Evolutionary conservation across 2,888 invertebrate genomes (phyloP), one percentile per base, ranked within the genome.

Genomic region (Phengaris alcon): DNA sequence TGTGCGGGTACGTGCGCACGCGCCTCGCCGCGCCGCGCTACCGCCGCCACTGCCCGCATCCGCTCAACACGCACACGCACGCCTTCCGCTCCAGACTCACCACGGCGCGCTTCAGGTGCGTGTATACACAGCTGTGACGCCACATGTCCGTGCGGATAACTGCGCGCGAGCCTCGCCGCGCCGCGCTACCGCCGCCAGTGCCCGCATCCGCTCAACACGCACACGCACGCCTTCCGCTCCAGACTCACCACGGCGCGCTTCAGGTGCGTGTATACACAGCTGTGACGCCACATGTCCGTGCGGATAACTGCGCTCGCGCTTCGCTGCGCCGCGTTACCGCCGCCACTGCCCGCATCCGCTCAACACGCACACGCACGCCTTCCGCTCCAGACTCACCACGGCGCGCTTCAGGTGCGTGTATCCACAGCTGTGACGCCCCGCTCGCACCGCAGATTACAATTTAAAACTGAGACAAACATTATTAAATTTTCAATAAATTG

Each of bases 291-390:
- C 57, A 57, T 35, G 35, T 35, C 96, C 98, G 86, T 98, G 97
- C 57, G 98, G 98, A 89, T 98, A 97, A 89, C 90, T 98, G 79
- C 97, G 97, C 85, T 94, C 92, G 54, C 94, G 96, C 51, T 97
- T 85, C 86, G 96, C 97, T 86, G 96, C 96, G 0, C 94, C 95
- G 74, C 93, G 95, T 54, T 98, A 97, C 89, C 98, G 90, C 97
- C 97, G 35, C 90, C 97, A 75, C 97, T 98, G 88, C 96, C 97
- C 98, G 90, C 98, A 97, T 72, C 92, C 98, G 74, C 97, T 98
- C 86, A 96, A 97, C 81, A 96, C 97, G 81, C 97, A 97, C 86
- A 95, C 95, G 80, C 99, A 99, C 88, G 98, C 98, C 88, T 99
- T 99, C 90, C 97, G 96, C 0, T 95, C 95, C 78, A 95, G 95